Percentiles rank a stretch among this genome's conserved stretches.
These are phyloP conservation scores for Fissipunctia ypsillon DNA, from an alignment of 2,888 invertebrate species.

Conservation along the genomic window DNA sequence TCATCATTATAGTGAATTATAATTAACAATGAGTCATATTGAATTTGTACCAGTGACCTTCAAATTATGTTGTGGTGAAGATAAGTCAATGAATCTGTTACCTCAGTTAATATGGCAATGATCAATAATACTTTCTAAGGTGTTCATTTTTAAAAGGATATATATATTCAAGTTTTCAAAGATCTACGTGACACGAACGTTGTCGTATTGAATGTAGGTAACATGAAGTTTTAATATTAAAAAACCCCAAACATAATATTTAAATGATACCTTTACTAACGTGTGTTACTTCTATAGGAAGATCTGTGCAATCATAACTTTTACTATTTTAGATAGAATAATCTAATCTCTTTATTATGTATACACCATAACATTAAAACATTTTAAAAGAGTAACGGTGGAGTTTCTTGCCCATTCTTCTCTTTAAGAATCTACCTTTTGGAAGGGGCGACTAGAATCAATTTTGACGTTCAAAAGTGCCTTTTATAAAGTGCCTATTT, in stretches of 20 bases:
- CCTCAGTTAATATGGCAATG: constrained; percentile 5
- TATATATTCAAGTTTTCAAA: not conserved
- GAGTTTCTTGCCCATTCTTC: too few species aligned
- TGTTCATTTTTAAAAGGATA: not conserved
- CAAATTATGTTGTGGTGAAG: constrained; percentile 9
- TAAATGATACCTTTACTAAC: not conserved
- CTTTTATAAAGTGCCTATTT: too few species aligned
- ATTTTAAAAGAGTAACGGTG: too few species aligned
- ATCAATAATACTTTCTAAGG: not conserved
- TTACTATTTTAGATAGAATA: too few species aligned
- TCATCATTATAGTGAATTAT: constrained; percentile 63
- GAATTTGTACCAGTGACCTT: constrained; percentile 47
- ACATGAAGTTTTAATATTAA: not conserved
- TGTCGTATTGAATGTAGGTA: not conserved
- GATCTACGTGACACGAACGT: not conserved
- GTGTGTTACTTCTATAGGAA: not conserved
- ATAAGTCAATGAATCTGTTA: constrained; percentile 40
- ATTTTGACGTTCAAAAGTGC: too few species aligned
- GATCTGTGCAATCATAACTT: not conserved
- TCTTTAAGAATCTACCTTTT: too few species aligned
- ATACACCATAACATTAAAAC: too few species aligned
- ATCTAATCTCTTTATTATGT: too few species aligned
- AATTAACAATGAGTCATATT: constrained; percentile 61
- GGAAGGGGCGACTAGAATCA: too few species aligned
- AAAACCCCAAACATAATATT: not conserved